phyloP scores from a whole-genome alignment of 2,797 vertebrate genomes.

The Neosalanx taihuensis region DNA sequence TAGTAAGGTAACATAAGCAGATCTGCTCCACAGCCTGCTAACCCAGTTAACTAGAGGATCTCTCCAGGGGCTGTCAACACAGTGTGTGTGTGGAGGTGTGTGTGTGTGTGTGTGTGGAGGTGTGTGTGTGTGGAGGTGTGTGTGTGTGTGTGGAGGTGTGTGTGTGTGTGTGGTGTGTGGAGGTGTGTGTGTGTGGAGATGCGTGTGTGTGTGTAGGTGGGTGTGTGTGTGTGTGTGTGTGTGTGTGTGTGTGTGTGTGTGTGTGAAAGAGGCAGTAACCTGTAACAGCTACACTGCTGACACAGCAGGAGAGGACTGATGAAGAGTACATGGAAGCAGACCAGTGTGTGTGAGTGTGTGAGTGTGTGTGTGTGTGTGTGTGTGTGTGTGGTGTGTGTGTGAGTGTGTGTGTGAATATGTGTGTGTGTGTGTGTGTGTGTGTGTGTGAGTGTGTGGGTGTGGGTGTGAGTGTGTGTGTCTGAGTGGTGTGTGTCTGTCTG shows the following conservation, averaged over 20 bases:
- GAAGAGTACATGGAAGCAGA: slow-evolving; percentile 50
- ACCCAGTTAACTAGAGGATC: slow-evolving; percentile 52
- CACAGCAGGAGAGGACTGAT: slow-evolving; percentile 66
- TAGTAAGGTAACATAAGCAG: neutral
- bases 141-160: slow-evolving; percentile 38
- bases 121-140: slow-evolving; percentile 36
- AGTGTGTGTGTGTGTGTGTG: slow-evolving; percentile 24
- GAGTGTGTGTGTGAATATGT: neutral
- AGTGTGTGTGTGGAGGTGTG: slow-evolving; percentile 11
- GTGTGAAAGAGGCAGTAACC: slow-evolving; percentile 27
- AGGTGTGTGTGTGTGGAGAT: too few relatives aligned
- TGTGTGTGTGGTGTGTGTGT: slow-evolving; percentile 21
- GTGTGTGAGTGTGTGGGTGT: too few relatives aligned
- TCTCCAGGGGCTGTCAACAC: slow-evolving; percentile 20
- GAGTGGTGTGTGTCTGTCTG: too few relatives aligned
- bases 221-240: too few relatives aligned
- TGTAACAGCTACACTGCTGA: slow-evolving; percentile 50
- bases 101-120: slow-evolving; percentile 37
- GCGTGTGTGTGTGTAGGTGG: too few relatives aligned
- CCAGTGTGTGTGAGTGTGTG: slow-evolving; percentile 35
- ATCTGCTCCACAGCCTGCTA: slow-evolving; percentile 42
- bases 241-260: too few relatives aligned
- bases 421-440: slow-evolving; percentile 6
- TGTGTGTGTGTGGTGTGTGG: slow-evolving; percentile 34
- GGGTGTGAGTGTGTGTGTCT: too few relatives aligned